Conservation (phyloP, 2,888 invertebrate genomes). For the Silvanus unidentatus region DNA sequence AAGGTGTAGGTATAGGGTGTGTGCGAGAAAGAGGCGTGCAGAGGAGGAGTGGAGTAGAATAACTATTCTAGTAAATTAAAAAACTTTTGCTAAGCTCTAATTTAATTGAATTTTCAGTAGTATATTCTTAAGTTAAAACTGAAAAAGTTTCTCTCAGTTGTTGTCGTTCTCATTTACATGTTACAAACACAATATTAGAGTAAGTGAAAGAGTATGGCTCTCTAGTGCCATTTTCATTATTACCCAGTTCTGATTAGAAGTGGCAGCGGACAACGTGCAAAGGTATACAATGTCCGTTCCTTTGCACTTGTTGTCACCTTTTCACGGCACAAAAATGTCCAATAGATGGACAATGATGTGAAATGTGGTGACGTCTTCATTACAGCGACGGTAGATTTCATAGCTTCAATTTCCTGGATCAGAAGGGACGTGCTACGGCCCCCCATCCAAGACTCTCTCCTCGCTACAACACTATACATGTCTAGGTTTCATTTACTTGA, state of each 20-base stretch:
- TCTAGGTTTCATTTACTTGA: constrained; percentile 16
- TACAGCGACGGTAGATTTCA: constrained; percentile 27
- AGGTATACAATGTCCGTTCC: too few relatives aligned
- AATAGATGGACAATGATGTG: neutral
- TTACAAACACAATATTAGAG: neutral
- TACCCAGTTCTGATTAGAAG: neutral
- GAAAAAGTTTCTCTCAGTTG: constrained; percentile 1
- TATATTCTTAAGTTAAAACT: neutral
- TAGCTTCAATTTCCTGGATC: constrained; percentile 36
- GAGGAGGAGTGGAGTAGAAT: neutral
- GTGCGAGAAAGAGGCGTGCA: too few relatives aligned
- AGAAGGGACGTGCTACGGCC: constrained; percentile 20
- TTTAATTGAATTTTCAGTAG: constrained; percentile 6
- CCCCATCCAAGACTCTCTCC: too few relatives aligned
- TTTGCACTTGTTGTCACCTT: too few relatives aligned
- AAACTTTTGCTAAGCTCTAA: constrained; percentile 4
- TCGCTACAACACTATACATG: neutral
- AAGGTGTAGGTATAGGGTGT: too few relatives aligned
- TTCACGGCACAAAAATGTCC: neutral
- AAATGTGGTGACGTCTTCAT: constrained; percentile 27
- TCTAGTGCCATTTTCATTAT: neutral
- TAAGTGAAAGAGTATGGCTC: constrained; percentile 1
- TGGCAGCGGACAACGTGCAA: neutral
- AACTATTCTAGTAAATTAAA: constrained; percentile 6
- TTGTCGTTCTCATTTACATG: constrained; percentile 2